These are phyloP conservation scores for Mormyrops attenuatus DNA, from an alignment of 2,797 vertebrate species.

Conservation along the genomic window DNA sequence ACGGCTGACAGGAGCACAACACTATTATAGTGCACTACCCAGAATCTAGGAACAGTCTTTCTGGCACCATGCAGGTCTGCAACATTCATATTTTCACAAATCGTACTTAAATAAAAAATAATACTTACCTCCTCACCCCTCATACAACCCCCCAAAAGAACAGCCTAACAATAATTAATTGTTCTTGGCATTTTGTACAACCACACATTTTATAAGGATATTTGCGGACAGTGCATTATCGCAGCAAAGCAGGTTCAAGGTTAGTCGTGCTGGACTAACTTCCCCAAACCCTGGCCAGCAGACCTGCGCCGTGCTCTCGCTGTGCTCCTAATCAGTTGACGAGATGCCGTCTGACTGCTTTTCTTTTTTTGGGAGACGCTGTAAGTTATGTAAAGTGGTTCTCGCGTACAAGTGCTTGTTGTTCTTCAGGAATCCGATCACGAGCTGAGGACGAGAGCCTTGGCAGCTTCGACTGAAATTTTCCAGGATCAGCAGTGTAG, in stretches of 20 bases:
- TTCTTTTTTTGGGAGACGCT: background rate
- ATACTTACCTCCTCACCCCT: slow-evolving; percentile 56
- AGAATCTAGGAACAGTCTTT: background rate
- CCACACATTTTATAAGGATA: slow-evolving; percentile 65
- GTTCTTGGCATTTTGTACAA: slow-evolving; percentile 71
- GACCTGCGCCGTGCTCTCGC: background rate
- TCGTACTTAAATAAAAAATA: background rate
- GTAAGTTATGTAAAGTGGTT: background rate
- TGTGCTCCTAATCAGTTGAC: background rate
- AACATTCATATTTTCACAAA: slow-evolving; percentile 11
- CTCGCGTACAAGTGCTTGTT: background rate
- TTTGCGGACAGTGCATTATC: slow-evolving; percentile 73
- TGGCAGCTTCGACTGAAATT: background rate
- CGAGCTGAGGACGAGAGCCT: background rate
- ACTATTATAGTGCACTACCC: background rate
- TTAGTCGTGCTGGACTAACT: background rate
- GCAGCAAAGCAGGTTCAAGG: slow-evolving; percentile 41
- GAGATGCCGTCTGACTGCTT: background rate
- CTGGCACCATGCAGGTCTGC: background rate
- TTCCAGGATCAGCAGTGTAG: background rate
- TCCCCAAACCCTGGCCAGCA: background rate
- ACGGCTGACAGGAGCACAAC: background rate
- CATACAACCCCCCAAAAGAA: slow-evolving; percentile 53
- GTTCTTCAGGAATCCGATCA: background rate
- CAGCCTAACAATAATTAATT: slow-evolving; percentile 64